Base-by-base conservation (phyloP, 2,888 invertebrate species). In the Scaptomyza flava region DNA sequence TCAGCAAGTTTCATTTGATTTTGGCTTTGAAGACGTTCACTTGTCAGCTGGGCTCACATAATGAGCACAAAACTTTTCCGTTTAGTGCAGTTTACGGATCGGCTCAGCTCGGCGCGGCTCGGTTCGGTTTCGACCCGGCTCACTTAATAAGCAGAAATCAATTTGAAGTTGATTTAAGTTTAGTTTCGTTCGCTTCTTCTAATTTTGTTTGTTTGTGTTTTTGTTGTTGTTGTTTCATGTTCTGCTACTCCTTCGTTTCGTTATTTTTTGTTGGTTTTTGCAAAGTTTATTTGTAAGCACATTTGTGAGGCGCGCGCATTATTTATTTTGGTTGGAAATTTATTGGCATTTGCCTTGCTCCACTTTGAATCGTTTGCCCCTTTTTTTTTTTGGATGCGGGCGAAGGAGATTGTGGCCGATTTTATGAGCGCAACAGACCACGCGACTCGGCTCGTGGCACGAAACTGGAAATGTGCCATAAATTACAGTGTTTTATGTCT, bases 381-480 rank as follows among this genome's bases (percentile, higher is more conserved):
- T 45, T 64, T 53, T 58, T 48, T 23, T 31, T 7, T 33, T 3
- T 3, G 33, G 33, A 4, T 4, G 11, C 9, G 11, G 4, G 11
- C 9, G 2, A 0, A 4, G 33, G 3, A 11, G 33, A 9, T 4
- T 27, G 57, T 31, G 42, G 38, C 52, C 62, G 27, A 9, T 81
- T 81, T 81, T 81, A 81, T 77, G 85, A 59, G 67, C 81, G 77
- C 65, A 81, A 69, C 81, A 81, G 81, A 79, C 84, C 63, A 58
- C 60, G 50, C 50, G 50, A 50, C 50, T 20, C 34, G 78, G 59
- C 65, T 36, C 51, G 41, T 41, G 66, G 51, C 70, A 53, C 63
- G 66, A 51, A 71, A 85, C 66, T 84, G 79, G 77, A 77, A 81
- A 79, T 81, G 80, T 85, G 81, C 80, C 82, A 81, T 81, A 81